Conservation (phyloP, 2,888 invertebrate species). For the Spilosoma lubricipeda region DNA sequence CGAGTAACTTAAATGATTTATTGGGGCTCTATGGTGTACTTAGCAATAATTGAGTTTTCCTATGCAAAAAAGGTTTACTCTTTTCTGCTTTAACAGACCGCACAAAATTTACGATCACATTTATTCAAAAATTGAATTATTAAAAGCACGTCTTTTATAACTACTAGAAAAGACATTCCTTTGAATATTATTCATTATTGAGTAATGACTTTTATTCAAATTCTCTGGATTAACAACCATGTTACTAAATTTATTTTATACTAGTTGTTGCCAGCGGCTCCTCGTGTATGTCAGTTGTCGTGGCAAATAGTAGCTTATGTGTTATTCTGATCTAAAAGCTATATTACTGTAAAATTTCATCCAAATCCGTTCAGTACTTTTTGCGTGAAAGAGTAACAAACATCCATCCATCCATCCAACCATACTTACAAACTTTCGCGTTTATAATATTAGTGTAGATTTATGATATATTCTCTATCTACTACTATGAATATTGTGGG, state of each 20-base stretch:
- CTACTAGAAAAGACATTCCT: not conserved
- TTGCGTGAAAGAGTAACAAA: no score
- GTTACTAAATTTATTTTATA: not conserved
- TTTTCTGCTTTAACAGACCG: not conserved
- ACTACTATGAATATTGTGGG: not conserved
- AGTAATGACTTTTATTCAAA: not conserved
- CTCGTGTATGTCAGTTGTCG: no score
- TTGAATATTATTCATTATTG: not conserved
- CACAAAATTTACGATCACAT: not conserved
- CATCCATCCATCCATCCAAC: no score
- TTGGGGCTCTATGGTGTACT: constrained; percentile 55
- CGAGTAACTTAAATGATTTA: constrained; percentile 69
- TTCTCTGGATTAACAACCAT: no score
- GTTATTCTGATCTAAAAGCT: no score
- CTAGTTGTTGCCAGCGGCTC: no score
- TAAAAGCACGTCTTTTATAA: not conserved
- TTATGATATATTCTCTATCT: not conserved
- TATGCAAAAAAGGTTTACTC: not conserved
- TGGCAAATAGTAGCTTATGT: no score
- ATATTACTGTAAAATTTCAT: no score
- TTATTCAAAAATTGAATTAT: not conserved
- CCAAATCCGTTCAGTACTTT: no score
- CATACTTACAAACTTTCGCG: no score
- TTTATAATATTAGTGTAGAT: no score
- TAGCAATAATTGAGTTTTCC: constrained; percentile 46